Conservation (phyloP, 2,888 invertebrate genomes). For the Mesochorus sp. region DNA sequence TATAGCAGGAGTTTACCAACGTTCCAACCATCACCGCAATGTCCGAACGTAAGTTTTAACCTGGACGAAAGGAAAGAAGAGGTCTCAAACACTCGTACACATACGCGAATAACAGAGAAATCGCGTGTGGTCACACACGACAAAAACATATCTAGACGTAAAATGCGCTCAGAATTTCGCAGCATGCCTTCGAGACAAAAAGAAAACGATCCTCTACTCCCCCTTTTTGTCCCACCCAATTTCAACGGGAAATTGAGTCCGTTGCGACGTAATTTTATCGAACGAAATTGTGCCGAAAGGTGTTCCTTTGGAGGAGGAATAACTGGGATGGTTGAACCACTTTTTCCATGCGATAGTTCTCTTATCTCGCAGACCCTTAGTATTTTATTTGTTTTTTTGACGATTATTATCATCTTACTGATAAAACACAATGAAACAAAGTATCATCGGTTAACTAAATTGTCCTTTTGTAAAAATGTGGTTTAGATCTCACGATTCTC, state of each 20-base stretch:
- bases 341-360: too few relatives aligned
- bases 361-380: too few relatives aligned
- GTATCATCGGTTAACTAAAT: too few relatives aligned
- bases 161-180: constrained; percentile 6
- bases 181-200: neutral
- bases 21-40: constrained; percentile 1
- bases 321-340: too few relatives aligned
- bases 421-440: neutral
- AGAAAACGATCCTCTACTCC: neutral
- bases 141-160: constrained; percentile 20
- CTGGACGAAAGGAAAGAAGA: neutral
- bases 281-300: neutral
- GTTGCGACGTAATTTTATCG: constrained; percentile 34
- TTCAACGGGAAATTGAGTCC: constrained; percentile 18
- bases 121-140: neutral
- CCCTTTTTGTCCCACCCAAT: constrained; percentile 20
- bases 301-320: too few relatives aligned
- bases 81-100: neutral
- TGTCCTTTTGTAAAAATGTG: neutral
- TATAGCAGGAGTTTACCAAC: constrained; percentile 5
- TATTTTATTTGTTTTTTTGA: too few relatives aligned
- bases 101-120: neutral
- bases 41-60: constrained; percentile 34
- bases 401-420: too few relatives aligned
- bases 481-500: neutral